Percentiles rank a stretch among this genome's conserved stretches.
phyloP scores from a whole-genome alignment of 1,140 invertebrate genomes.

The Scaptodrosophila lebanonensis region DNA sequence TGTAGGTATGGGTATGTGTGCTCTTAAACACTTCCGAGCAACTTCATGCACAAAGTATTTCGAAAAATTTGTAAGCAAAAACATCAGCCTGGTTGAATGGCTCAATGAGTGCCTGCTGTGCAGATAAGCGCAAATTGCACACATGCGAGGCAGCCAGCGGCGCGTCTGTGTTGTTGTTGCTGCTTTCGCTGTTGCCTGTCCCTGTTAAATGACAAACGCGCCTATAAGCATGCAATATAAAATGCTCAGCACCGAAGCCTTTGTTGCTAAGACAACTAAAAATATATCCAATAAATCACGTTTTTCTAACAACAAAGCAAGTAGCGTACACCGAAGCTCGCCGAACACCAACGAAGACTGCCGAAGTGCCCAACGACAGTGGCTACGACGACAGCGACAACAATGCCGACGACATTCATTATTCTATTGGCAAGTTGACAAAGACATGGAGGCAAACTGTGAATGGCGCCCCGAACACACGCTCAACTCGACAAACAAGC shows the following conservation, averaged over 20 bases:
- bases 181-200: conserved; percentile 3
- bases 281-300: conserved; percentile 58
- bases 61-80: conserved; percentile 66
- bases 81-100: conserved; percentile 8
- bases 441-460: background rate
- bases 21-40: conserved; percentile 58
- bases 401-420: conserved; percentile 42
- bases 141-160: conserved; percentile 17
- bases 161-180: conserved; percentile 27
- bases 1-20: conserved; percentile 24
- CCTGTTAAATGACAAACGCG: conserved; percentile 39
- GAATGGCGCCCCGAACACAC: too few relatives aligned
- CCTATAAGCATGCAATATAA: conserved; percentile 35
- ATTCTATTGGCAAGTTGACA: conserved; percentile 18
- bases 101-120: conserved; percentile 43
- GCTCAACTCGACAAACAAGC: conserved; percentile 2
- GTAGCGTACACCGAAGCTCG: too few relatives aligned
- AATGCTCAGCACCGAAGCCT: background rate
- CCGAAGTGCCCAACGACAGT: background rate
- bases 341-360: background rate
- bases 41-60: conserved; percentile 67
- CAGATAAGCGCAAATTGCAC: conserved; percentile 50
- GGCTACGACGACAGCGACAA: too few relatives aligned
- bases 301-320: background rate
- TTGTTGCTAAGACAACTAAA: too few relatives aligned